phyloP scores from a whole-genome alignment of 2,888 invertebrate genomes.

The Ischnura elegans region DNA sequence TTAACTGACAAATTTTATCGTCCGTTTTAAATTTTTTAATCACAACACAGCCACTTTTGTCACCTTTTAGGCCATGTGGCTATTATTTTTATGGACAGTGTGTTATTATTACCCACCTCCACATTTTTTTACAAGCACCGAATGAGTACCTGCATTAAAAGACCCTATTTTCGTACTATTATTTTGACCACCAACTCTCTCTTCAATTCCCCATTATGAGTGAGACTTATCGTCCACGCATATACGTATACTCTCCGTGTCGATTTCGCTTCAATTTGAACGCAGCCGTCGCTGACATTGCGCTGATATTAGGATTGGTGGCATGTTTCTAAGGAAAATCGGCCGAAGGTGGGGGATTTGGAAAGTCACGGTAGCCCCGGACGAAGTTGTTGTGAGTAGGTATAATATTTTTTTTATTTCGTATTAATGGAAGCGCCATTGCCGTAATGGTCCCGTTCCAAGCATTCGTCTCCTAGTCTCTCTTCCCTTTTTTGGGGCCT shows the following conservation, averaged over 20 bases:
- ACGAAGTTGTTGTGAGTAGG: not conserved
- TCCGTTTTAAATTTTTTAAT: too few species aligned
- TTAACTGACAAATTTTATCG: too few species aligned
- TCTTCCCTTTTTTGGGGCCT: conserved; percentile 46
- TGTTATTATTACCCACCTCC: too few species aligned
- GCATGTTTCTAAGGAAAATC: conserved; percentile 43
- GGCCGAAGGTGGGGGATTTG: not conserved
- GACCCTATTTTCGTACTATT: not conserved
- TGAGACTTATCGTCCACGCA: not conserved
- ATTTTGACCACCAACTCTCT: not conserved
- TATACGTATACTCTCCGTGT: not conserved
- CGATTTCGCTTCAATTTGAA: conserved; percentile 50
- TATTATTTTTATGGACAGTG: too few species aligned
- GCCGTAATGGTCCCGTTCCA: conserved; percentile 61
- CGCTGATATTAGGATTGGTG: conserved; percentile 10
- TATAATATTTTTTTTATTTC: not conserved
- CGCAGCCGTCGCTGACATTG: conserved; percentile 13
- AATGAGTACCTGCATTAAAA: too few species aligned
- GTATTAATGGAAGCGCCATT: conserved; percentile 58
- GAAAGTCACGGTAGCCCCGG: not conserved
- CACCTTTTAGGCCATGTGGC: too few species aligned
- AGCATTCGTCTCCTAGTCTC: not conserved
- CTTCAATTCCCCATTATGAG: not conserved
- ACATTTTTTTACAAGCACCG: too few species aligned
- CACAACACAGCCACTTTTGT: too few species aligned